Evolutionary conservation across 2,888 invertebrate species (phyloP).

Genomic region (Epistrophella euchroma): DNA sequence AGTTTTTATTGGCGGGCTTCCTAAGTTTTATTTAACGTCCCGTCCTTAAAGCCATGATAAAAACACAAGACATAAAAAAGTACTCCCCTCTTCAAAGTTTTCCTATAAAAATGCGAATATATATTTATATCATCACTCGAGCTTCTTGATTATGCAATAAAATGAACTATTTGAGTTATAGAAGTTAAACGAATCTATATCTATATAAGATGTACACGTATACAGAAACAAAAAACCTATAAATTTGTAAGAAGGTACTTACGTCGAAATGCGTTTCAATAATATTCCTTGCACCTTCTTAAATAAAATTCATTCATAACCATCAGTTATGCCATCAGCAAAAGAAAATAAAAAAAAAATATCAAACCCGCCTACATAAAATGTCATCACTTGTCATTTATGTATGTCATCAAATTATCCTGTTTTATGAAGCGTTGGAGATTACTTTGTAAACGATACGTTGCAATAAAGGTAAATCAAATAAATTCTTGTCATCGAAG

Average conservation of each 20-base stretch:
- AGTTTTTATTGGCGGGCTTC: constrained; percentile 14
- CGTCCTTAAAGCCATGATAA: background rate
- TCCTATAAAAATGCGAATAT: constrained; percentile 19
- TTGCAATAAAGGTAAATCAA: constrained; percentile 42
- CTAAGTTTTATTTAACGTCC: constrained; percentile 14
- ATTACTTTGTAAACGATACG: constrained; percentile 28
- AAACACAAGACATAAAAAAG: constrained; percentile 18
- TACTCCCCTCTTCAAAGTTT: constrained; percentile 21
- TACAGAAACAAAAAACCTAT: background rate
- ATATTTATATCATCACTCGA: background rate
- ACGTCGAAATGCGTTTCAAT: constrained; percentile 18
- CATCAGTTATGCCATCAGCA: background rate
- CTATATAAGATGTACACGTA: too few species aligned
- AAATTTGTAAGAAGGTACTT: background rate
- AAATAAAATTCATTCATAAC: constrained; percentile 12
- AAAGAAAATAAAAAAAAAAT: background rate
- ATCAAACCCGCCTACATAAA: constrained; percentile 1
- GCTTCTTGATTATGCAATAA: constrained; percentile 39
- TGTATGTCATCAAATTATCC: constrained; percentile 51
- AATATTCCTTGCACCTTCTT: constrained; percentile 22
- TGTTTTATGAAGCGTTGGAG: constrained; percentile 50
- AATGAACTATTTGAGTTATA: constrained; percentile 3
- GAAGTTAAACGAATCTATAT: background rate
- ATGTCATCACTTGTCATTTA: constrained; percentile 47
- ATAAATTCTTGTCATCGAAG: constrained; percentile 51